Evolutionary conservation across 2,888 invertebrate genomes (phyloP), one percentile per base, ranked within the genome.

Genomic region (Plemyria rubiginata): DNA sequence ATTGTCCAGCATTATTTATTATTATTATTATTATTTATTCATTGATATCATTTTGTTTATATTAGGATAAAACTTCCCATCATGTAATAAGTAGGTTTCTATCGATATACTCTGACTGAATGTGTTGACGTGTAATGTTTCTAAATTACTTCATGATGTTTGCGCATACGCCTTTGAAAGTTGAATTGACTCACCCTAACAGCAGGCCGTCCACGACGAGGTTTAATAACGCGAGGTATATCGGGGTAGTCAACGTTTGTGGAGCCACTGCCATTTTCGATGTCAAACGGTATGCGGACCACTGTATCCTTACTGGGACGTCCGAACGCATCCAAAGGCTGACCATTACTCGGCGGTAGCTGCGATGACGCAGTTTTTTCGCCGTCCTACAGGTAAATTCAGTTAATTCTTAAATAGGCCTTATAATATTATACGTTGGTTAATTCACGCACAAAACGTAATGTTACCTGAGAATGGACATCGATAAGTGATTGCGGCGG

Each of bases 201-300:
- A 63, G 85, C 88, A 12, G 91, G 91, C 13, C 92, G 79, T 13
- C 91, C 92, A 5, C 92, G 83, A 3, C 90, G 76, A 0, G 90
- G 88, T 54, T 87, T 86, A 56, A 85, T 78, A 12, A 82, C 78
- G 29, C 88, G 83, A 4, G 86, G 81, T 1, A 80, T 74, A 49
- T 87, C 87, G 1, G 80, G 66, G 56, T 84, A 88, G 67, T 86
- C 87, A 4, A 78, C 75, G 8, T 72, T 50, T 0, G 75, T 62
- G 0, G 74, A 62, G 51, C 69, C 73, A 43, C 75, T 70, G 1
- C 85, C 81, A 55, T 85, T 87, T 53, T 91, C 89, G 2, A 92
- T 90, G 74, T 92, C 91, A 54, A 92, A 90, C 4, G 93, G 92
- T 60, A 92, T 90, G 16, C 90, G 89, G 5, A 92, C 86, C 60